Conservation (phyloP, 2,888 invertebrate species). For the Strigamia maritima region DNA sequence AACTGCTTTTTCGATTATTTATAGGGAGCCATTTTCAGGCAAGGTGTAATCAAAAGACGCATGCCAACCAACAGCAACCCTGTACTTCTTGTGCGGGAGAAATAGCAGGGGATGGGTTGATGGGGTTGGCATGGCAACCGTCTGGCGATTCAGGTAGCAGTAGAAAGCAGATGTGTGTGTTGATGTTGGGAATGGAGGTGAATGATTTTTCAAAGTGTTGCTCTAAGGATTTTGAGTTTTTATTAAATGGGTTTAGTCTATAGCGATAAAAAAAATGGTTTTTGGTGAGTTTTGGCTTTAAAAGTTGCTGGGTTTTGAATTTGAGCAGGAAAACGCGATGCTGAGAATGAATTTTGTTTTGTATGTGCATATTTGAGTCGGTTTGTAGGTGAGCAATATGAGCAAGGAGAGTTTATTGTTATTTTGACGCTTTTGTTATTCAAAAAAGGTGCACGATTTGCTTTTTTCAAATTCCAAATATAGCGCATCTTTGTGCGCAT, state of each 20-base stretch:
- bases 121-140: conserved; percentile 13
- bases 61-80: neutral
- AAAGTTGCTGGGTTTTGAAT: neutral
- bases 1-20: conserved; percentile 6
- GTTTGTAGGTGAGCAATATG: neutral
- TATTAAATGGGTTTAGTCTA: neutral
- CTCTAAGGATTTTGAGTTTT: neutral
- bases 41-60: conserved; percentile 23
- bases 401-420: neutral
- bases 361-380: neutral
- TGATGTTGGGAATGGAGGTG: neutral
- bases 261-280: neutral
- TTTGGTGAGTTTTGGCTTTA: neutral
- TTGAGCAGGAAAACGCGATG: neutral
- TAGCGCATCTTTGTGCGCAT: conserved; percentile 15
- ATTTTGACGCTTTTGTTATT: conserved; percentile 20
- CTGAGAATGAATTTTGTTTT: neutral
- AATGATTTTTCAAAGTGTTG: neutral
- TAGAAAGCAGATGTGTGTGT: conserved; percentile 21
- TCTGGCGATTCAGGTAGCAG: neutral
- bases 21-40: conserved; percentile 5
- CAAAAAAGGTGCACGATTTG: conserved; percentile 6
- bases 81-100: neutral
- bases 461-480: neutral
- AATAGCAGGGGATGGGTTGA: conserved; percentile 9